Evolutionary conservation across 2,888 invertebrate genomes (phyloP), one percentile per base, ranked within the genome.

Genomic region (Leptura quadrifasciata): DNA sequence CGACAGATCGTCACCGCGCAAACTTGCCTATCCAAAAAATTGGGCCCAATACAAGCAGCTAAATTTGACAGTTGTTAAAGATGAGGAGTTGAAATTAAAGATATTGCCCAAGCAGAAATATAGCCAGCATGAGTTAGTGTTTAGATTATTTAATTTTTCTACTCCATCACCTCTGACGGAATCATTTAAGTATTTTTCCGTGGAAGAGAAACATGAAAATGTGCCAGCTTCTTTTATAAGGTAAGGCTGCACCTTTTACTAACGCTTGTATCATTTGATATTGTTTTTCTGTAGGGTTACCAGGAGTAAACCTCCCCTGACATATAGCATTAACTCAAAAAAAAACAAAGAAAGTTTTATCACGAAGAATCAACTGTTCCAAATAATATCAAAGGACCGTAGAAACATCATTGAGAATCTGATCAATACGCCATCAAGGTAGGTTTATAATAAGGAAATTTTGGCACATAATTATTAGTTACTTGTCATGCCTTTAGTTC

Each of bases 171-270:
- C 81, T 27, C 78, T 82, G 3, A 79, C 88, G 61, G 83, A 84
- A 73, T 72, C 80, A 39, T 84, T 84, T 57, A 83, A 81, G 72
- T 78, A 79, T 68, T 83, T 83, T 76, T 76, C 83, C 31, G 76
- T 77, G 55, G 83, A 82, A 64, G 84, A 84, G n/a, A 80, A 80
- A 31, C 78, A 83, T 1, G 83, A 80, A 72, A 65, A 74, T 24
- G 77, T 87, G 68, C 86, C 87, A 21, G 77, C 83, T 72, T 78
- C 83, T 76, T 84, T 80, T 77, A 72, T 88, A 72, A 85, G 87
- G 88, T 88, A 82, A 72, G 76, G 76, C 54, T 57, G 9, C 20
- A 1, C 6, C 15, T 58, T 35, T 15, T 31, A 12, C 2, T 55
- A 35, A n/a, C 8, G 9, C 4, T 18, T 17, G 27, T 12, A 67